Base-by-base conservation (phyloP, 2,888 invertebrate genomes). In the Steinernema carpocapsae region DNA sequence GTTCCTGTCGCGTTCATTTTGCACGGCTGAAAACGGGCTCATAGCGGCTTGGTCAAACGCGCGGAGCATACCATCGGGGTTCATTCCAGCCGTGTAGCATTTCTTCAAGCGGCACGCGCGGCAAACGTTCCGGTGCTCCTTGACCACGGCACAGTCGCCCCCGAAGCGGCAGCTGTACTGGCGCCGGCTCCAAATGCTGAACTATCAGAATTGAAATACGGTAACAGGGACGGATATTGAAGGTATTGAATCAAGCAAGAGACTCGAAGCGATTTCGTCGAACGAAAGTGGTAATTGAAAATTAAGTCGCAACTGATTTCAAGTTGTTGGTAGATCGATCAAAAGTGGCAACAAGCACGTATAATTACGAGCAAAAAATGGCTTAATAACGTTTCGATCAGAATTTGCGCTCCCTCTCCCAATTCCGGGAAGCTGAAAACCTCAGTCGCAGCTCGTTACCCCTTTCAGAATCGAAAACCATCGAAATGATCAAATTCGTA, bases 11-110 rank as follows among this genome's bases (percentile, higher is more conserved):
- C 70, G 59, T 42, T 74, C 70, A 43, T 70, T 46, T 46, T 74
- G 74, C n/a, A 74, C 74, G 1, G 70, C 42, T 32, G 70, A 70
- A 72, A 12, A 10, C 45, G 22, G 32, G 32, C 14, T 6, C n/a
- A 24, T 24, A 7, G 46, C 51, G 42, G 52, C 22, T 24, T 43
- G 17, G 29, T 29, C 24, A 72, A 46, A 17, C n/a, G 22, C 52
- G 51, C 45, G 14, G 74, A 75, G 78, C 80, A 78, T 29, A 83
- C 83, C 80, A 76, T 84, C 83, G 3, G 84, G 82, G 73, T 84
- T 84, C 84, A 84, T 84, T 46, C 84, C 84, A 32, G 83, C 83
- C 74, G 80, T 81, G 71, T 84, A 83, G 71, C 84, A 84, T 71
- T 84, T 84, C 71, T 83, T 84, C 70, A 83, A 71, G 46, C 84